Conservation (phyloP, 1,140 invertebrate genomes). For the Gonioctena quinquepunctata region DNA sequence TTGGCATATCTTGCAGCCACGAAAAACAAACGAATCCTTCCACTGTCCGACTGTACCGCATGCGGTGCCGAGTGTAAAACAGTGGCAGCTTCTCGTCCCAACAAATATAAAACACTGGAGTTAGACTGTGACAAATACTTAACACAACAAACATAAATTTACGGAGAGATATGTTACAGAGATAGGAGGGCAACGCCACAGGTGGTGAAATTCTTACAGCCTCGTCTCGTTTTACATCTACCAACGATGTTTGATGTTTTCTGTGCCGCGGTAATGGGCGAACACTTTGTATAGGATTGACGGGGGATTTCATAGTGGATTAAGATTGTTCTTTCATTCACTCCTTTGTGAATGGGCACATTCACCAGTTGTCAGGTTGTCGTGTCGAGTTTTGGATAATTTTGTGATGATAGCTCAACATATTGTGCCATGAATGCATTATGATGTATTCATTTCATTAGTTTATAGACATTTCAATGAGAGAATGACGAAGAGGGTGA, state of each 20-base stretch:
- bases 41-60: constrained; percentile 40
- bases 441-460: neutral
- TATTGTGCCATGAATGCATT: too few relatives aligned
- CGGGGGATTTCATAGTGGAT: neutral
- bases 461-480: neutral
- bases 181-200: constrained; percentile 35
- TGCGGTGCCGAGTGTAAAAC: constrained; percentile 43
- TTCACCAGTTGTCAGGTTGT: neutral
- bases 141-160: constrained; percentile 47
- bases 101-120: constrained; percentile 49
- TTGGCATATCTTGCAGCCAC: too few relatives aligned
- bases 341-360: neutral
- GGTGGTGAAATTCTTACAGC: constrained; percentile 30
- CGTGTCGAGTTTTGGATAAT: neutral
- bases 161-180: constrained; percentile 41
- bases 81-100: constrained; percentile 48
- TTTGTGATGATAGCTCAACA: neutral
- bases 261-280: neutral
- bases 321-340: neutral
- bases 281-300: neutral
- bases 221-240: neutral
- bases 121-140: constrained; percentile 51
- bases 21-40: too few relatives aligned
- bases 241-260: neutral
- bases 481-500: neutral